Base-by-base conservation (phyloP, 2,888 invertebrate species). In the Eulithis testata region DNA sequence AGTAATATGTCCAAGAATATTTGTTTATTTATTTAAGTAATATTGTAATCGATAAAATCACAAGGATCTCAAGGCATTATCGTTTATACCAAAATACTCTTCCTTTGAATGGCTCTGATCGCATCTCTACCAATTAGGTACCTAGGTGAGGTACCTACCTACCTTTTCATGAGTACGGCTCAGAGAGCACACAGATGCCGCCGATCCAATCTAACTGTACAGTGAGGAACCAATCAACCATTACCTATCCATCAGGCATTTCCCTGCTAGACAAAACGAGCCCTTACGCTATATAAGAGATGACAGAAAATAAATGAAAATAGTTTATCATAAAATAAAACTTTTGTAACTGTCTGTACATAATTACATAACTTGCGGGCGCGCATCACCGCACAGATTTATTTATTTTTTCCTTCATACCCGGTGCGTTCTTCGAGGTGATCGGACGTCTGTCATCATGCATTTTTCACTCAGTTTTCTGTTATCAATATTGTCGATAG, bases 291-390 rank as follows among this genome's bases (percentile, higher is more conserved):
- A 5, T 0, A 47, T 36, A 21, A 53, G 12, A 61, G 8, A 62
- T 14, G 37, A 11, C 0, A 21, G 4, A 37, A 49, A 61, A 21
- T 21, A 12, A 27, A 6, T 61, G 12, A 54, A 49, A 21, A 11
- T 12, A 27, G 31, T n/a, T 44, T 43, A n/a, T n/a, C n/a, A n/a
- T n/a, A 2, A n/a, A 31, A 11, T 8, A 37, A 11, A 71, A 76
- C 75, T 82, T 83, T 65, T 78, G 69, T 60, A 4, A n/a, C 12
- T 59, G 65, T 78, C 73, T 76, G 84, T 87, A 81, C 82, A 60
- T 63, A 79, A 82, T 83, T 80, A 79, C 76, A 73, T 79, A 78
- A 79, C 65, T 70, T 69, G 71, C 66, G 63, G 27, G 65, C 54
- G 67, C 74, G 61, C 71, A 58, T 64, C 70, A 63, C 45, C 37